Conservation (phyloP, 2,888 invertebrate genomes). For the Drosophila cracens region DNA sequence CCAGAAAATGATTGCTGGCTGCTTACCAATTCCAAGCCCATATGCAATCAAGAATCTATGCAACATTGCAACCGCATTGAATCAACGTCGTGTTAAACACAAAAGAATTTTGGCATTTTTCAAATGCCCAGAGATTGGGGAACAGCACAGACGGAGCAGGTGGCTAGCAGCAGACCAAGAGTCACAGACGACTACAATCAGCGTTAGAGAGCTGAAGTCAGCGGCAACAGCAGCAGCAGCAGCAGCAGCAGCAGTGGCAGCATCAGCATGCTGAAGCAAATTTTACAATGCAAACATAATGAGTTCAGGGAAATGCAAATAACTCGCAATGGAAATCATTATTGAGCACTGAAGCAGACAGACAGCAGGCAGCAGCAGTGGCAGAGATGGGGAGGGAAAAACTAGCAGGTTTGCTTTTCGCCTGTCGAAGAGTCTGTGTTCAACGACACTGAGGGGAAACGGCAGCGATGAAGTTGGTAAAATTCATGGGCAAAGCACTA, state of each 20-base stretch:
- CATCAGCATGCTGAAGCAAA: conserved; percentile 27
- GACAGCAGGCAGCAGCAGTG: conserved; percentile 1
- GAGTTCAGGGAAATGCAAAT: conserved; percentile 75
- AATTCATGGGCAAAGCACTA: conserved; percentile 47
- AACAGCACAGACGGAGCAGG: conserved; percentile 3
- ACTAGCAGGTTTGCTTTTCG: conserved; percentile 1
- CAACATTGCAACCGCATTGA: conserved; percentile 21
- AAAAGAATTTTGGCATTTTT: conserved; percentile 23
- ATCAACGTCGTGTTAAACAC: conserved; percentile 16
- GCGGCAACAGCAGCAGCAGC: conserved; percentile 11
- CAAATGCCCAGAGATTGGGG: conserved; percentile 17
- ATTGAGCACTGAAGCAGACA: conserved; percentile 69
- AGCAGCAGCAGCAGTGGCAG: conserved; percentile 1
- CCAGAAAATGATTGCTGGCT: neutral
- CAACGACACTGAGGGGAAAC: neutral
- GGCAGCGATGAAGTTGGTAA: conserved; percentile 14
- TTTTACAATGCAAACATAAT: conserved; percentile 72
- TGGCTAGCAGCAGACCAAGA: conserved; percentile 5
- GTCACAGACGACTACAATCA: conserved; percentile 8
- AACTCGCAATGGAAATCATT: conserved; percentile 74
- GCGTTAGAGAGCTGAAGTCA: conserved; percentile 4
- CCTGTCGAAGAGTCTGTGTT: neutral
- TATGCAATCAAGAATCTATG: conserved; percentile 19
- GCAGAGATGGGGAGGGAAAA: neutral
- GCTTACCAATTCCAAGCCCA: neutral